Evolutionary conservation across 2,113 vertebrate species (phyloP), one percentile per base, ranked within the genome.

Genomic region (Pavo muticus): DNA sequence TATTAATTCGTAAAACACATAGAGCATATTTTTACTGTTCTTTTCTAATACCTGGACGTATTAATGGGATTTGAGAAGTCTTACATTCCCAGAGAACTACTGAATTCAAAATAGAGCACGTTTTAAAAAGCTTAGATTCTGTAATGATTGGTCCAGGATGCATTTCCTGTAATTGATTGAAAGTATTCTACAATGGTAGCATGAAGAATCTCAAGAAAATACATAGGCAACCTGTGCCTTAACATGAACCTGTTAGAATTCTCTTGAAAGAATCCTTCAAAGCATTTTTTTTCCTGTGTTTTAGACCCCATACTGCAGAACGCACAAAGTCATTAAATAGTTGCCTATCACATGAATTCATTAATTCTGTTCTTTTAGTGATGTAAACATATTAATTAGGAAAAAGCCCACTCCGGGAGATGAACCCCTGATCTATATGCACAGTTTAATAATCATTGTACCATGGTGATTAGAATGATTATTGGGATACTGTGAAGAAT

Each of bases 391-490:
- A 94, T 97, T 97, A 96, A 97, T 98, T 95, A 97, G 92, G 84
- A 88, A 52, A 90, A 80, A 95, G 86, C 91, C 93, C 96, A 91
- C 88, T 92, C 92, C 68, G 93, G 94, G 91, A 95, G 95, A 40
- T 95, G 95, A 96, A 93, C 94, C 90, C 92, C 87, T 96, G 96
- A 96, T 97, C 96, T 97, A 90, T 93, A 96, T 96, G 96, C 94
- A 82, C 87, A 80, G 94, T 96, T 97, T 97, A 97, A 97, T 97
- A 95, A 96, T 96, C 94, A 96, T 93, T 87, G 96, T 91, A 95
- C 95, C 87, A 40, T 11, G 19, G 97, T 97, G 96, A 97, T 97
- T 97, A 97, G 94, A 96, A 94, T 86, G 95, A 97, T 97, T 97
- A 96, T 45, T 54, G 88, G 80, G 96, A 95, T 92, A 96, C 81